phyloP scores from a whole-genome alignment of 2,113 vertebrate genomes.

The Synodontis membranacea region DNA sequence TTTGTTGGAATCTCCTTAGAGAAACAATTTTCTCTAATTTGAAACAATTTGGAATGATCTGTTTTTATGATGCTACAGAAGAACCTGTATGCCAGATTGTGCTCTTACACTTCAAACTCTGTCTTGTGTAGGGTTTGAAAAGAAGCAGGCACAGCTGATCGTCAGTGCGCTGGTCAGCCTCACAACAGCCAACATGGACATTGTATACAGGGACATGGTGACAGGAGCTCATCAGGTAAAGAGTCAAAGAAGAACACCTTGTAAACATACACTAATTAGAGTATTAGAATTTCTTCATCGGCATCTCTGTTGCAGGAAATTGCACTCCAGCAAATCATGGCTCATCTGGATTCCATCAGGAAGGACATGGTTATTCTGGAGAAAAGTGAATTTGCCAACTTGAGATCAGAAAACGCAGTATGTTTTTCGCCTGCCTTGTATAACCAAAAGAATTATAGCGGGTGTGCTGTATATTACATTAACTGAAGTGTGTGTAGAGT shows the following conservation, averaged over 20 bases:
- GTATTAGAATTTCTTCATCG: neutral
- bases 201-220: constrained; percentile 95
- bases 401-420: constrained; percentile 79
- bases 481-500: neutral
- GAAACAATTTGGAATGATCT: neutral
- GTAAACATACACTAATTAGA: neutral
- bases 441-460: neutral
- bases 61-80: neutral
- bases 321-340: constrained; percentile 91
- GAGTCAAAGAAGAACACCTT: neutral
- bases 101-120: neutral
- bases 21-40: too few relatives aligned
- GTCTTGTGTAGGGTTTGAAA: constrained; percentile 80
- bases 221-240: constrained; percentile 93
- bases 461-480: neutral
- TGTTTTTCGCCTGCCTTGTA: neutral
- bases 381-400: constrained; percentile 95
- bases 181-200: constrained; percentile 86
- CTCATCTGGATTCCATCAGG: constrained; percentile 91
- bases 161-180: constrained; percentile 80
- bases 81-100: neutral
- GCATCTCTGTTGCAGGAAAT: constrained; percentile 78
- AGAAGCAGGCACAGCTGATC: constrained; percentile 86
- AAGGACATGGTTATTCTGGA: constrained; percentile 99
- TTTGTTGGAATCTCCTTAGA: neutral